phyloP scores from a whole-genome alignment of 2,113 vertebrate species.

The Callocephalon fimbriatum region DNA sequence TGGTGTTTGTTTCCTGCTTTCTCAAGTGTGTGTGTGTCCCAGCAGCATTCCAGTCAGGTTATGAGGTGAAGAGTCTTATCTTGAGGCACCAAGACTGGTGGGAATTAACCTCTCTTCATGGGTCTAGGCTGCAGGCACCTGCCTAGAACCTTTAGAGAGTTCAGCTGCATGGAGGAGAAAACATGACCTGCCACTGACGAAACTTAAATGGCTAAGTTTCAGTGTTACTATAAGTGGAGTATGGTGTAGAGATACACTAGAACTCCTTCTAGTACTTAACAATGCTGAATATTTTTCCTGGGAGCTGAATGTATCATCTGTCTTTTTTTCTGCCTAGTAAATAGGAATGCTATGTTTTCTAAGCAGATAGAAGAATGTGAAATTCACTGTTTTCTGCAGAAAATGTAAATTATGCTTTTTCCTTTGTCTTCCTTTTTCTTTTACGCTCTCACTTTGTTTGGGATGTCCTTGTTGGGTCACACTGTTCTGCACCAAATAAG shows the following conservation, averaged over 20 bases:
- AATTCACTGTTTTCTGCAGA: not conserved
- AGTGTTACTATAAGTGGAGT: not conserved
- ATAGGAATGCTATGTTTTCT: not conserved
- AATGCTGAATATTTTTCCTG: not conserved
- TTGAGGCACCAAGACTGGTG: not conserved
- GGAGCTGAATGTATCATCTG: not conserved
- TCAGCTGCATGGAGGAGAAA: not conserved
- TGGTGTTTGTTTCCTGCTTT: not conserved
- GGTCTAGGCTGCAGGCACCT: too few relatives aligned
- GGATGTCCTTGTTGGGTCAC: not conserved
- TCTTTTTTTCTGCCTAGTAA: not conserved
- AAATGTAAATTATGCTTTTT: not conserved
- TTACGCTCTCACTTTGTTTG: not conserved
- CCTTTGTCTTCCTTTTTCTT: not conserved
- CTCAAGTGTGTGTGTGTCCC: not conserved
- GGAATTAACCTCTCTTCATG: not conserved
- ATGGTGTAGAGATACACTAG: not conserved
- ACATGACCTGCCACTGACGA: not conserved
- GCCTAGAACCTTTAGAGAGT: not conserved
- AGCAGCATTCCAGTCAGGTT: not conserved
- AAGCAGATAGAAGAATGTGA: not conserved
- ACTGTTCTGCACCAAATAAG: not conserved
- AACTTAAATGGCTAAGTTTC: not conserved
- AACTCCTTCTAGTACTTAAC: not conserved
- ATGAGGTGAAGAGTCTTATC: not conserved